Base-by-base conservation (phyloP, 1,140 invertebrate species). In the Euwallacea fornicatus region DNA sequence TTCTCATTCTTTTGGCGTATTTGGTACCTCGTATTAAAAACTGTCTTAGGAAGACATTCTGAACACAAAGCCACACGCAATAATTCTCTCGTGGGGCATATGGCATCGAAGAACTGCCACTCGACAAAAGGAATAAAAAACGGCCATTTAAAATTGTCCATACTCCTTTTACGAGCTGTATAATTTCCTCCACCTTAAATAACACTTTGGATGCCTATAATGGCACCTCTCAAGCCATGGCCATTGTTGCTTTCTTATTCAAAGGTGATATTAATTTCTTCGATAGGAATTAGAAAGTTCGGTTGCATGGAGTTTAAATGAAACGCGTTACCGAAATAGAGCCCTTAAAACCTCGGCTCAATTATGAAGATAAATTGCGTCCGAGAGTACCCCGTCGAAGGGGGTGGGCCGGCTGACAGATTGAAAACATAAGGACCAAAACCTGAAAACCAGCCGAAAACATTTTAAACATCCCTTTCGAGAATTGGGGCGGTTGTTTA, bases 381-480 rank as follows among this genome's bases (percentile, higher is more conserved):
- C 67, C 67, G 59, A 69, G 62, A 53, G 33, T 43, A 47, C 47
- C 67, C 58, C 41, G 46, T 16, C 58, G 59, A 54, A 55, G 60
- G 67, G 67, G 67, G 59, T 46, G 58, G 59, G 60, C 67, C 33
- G 21, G 60, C 42, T 69, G 67, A 69, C 67, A 69, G 67, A 69
- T 69, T 69, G 67, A 62, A 69, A 62, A 47, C 67, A 69, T 69
- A 43, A 43, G 67, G 67, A 42, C 60, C 42, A 11, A 11, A 15
- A 42, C 43, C 42, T 10, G 10, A 13, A 8, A 47, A 62, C 60
- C 60, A 62, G 43, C 16, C 42, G 42, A 62, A 62, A 62, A 62
- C 60, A 62, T 50, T 62, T 62, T 46, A 46, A 62, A 44, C 42
- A 46, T n/a, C 60, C 60, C 43, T 62, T 62, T 62, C 16, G 41